Base-by-base conservation (phyloP, 2,797 vertebrate genomes). In the Peromyscus eremicus region DNA sequence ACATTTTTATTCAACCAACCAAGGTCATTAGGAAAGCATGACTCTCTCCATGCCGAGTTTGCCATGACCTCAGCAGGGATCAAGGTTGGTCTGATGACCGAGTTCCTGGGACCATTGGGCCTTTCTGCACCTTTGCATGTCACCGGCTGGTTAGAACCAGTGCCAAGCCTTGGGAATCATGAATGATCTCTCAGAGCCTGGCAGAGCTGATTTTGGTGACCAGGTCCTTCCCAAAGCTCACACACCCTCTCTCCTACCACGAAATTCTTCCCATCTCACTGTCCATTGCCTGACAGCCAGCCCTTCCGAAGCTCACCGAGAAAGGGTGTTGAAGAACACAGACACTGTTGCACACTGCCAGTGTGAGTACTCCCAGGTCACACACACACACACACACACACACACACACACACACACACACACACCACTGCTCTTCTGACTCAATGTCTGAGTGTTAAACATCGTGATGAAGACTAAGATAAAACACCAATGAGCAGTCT, bases 271-370 rank as follows among this genome's bases (percentile, higher is more conserved):
- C 62, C 14, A 4, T 6, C 9, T 2, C 60, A 23, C 6, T 87
- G 25, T 2, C 29, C 4, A 11, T 7, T 25, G 14, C 23, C 79
- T 32, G 17, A 21, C 0, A 8, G 57, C 75, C 13, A 16, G 4
- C 49, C 0, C 32, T 40, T 1, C 5, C 40, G 49, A 85, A 68
- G 34, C 52, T 81, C 75, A 60, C 4, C 6, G 88, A 4, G 40
- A n/a, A 75, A 21, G 37, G 2, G 10, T 5, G 27, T 62, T 49
- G 37, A 62, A 4, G 52, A 43, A 2, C 75, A 21, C 32, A 70
- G 23, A 2, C 13, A 17, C 8, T 12, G 27, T 4, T 5, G 0
- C 37, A 19, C 46, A 10, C 16, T 8, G 10, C 29, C 32, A 66
- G 43, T 32, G 52, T 46, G 29, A 68, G 6, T 37, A 27, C 5